These are phyloP conservation scores for Chionis minor DNA, from an alignment of 2,113 vertebrate genomes.

Conservation along the genomic window DNA sequence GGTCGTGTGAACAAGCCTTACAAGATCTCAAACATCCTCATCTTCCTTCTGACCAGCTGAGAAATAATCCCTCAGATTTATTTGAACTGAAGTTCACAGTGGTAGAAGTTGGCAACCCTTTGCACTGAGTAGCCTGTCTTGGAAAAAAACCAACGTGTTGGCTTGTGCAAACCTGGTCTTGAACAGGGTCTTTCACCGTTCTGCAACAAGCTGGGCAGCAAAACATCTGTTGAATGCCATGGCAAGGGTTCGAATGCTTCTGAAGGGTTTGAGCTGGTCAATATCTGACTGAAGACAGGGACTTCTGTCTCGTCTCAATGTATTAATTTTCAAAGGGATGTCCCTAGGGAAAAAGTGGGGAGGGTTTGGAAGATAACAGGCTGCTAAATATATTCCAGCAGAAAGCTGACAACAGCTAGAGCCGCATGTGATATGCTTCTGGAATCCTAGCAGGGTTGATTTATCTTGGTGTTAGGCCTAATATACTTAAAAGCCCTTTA, in stretches of 20 bases:
- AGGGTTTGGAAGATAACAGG: neutral
- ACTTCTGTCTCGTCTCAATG: neutral
- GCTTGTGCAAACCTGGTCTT: neutral
- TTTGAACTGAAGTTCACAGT: neutral
- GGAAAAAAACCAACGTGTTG: neutral
- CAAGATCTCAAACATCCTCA: neutral
- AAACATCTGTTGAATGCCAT: neutral
- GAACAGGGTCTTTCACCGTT: neutral
- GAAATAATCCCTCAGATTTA: neutral
- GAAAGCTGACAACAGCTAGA: slow-evolving; percentile 56
- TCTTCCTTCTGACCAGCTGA: neutral
- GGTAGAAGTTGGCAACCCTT: neutral
- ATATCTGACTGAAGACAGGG: neutral
- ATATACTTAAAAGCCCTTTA: slow-evolving; percentile 62
- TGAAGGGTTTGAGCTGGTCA: neutral
- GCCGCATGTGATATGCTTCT: slow-evolving; percentile 35
- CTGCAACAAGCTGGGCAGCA: neutral
- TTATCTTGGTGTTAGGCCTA: slow-evolving; percentile 70
- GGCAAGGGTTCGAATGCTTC: neutral
- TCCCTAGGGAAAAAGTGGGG: neutral
- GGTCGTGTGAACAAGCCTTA: neutral
- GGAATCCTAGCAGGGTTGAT: slow-evolving; percentile 48
- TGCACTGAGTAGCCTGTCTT: neutral
- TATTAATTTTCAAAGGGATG: neutral
- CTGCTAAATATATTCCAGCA: slow-evolving; percentile 14